Evolutionary conservation across 2,113 vertebrate genomes (phyloP).

Genomic region (Sorex fumeus): DNA sequence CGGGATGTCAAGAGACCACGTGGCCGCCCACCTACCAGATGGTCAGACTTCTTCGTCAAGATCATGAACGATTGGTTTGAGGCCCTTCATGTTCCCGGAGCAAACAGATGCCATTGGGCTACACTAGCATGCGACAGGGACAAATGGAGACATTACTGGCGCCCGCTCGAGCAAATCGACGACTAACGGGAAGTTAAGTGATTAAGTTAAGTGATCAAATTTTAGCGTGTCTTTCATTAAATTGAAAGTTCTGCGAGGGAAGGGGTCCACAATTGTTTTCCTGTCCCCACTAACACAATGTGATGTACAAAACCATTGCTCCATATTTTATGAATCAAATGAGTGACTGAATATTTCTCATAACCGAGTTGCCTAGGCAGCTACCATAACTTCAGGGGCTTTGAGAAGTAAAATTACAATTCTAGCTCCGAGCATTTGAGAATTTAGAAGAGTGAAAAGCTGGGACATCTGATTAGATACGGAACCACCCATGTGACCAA

Average conservation of each 20-base stretch:
- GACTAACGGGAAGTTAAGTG: too few relatives aligned
- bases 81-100: too few relatives aligned
- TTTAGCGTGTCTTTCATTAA: background rate
- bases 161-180: too few relatives aligned
- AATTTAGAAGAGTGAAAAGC: background rate
- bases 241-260: background rate
- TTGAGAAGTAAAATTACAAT: background rate
- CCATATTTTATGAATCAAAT: background rate
- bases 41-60: too few relatives aligned
- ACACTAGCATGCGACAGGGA: too few relatives aligned
- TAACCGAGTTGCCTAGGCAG: background rate
- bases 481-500: background rate
- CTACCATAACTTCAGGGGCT: background rate
- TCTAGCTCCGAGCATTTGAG: background rate
- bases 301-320: background rate
- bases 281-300: background rate
- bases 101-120: too few relatives aligned
- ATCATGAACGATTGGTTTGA: too few relatives aligned
- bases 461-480: background rate
- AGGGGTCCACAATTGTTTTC: background rate
- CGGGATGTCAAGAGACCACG: too few relatives aligned
- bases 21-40: too few relatives aligned
- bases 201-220: too few relatives aligned
- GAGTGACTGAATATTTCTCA: background rate
- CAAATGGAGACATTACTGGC: too few relatives aligned